These are phyloP conservation scores for Melieria crassipennis DNA, from an alignment of 2,888 invertebrate species.

Conservation along the genomic window DNA sequence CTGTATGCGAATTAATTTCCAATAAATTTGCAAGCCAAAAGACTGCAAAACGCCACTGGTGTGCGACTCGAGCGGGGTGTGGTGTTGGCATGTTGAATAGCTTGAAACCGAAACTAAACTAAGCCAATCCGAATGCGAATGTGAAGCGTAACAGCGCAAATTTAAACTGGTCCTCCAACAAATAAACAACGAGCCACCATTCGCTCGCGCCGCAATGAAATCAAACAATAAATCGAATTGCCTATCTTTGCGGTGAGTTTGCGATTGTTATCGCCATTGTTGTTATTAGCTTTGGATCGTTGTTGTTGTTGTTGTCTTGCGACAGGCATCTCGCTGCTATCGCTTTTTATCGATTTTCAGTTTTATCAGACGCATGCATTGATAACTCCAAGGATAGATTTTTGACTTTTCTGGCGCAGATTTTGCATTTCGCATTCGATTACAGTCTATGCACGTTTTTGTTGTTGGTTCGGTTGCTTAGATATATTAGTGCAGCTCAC, in stretches of 20 bases:
- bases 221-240: not conserved
- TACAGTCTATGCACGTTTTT: not conserved
- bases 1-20: too few species aligned
- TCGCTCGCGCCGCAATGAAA: not conserved
- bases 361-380: slow-evolving; percentile 1
- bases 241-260: not conserved
- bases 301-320: not conserved
- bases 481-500: not conserved
- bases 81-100: too few species aligned
- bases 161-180: too few species aligned
- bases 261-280: not conserved
- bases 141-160: too few species aligned
- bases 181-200: too few species aligned
- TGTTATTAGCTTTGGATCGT: not conserved
- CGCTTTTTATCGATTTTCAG: not conserved
- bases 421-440: slow-evolving; percentile 22
- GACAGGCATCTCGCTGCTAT: not conserved
- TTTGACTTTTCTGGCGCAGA: slow-evolving; percentile 22
- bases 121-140: too few species aligned
- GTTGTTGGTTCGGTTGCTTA: not conserved
- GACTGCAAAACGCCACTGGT: too few species aligned
- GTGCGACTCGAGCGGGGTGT: too few species aligned
- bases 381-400: slow-evolving; percentile 33
- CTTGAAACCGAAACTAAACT: too few species aligned
- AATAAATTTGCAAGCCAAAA: too few species aligned